Evolutionary conservation across 2,888 invertebrate species (phyloP), one percentile per base, ranked within the genome.

Genomic region (Rhabditophanes sp.): DNA sequence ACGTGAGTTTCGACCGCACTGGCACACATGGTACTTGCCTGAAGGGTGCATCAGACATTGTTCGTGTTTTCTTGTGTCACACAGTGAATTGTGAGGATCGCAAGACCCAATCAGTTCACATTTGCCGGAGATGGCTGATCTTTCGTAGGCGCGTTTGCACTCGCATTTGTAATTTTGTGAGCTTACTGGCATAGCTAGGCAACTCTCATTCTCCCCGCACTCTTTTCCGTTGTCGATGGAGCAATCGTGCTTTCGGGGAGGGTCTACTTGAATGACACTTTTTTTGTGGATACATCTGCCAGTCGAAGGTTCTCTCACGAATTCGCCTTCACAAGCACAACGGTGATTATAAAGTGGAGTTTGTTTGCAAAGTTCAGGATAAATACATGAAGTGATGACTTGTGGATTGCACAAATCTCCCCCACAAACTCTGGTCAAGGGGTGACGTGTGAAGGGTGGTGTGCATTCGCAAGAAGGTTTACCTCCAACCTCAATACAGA

Each of bases 401-500:
- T 58, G 50, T 12, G 59, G 60, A 43, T 64, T 65, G 48, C 64
- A 64, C 25, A 56, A 37, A 4, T 51, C 48, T 7, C 64, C 64
- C 22, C 63, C 63, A 39, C 57, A 65, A 5, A 60, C 55, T 24
- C 50, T 45, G 8, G 59, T 64, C 8, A 45, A 24, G 19, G 65
- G 64, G 39, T 65, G 59, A 5, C 64, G 44, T 12, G 50, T 42
- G 46, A 64, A 64, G 18, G 47, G 47, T 18, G 42, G 41, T 8
- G 62, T 56, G 30, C 64, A 64, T 11, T 46, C 48, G 35, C 64
- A 64, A 7, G 18, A 22, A 33, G 49, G 36, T 21, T 32, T 34
- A 5, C 45, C 42, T 20, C 33, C 32, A 9, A 17, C 32, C 4
- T 50, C 46, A 4, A 49, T 48, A 37, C 61, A 61, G 12, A 54